Percentiles rank a stretch among this genome's conserved stretches.
These are phyloP conservation scores for Cercocebus atys DNA, from an alignment of 2,113 vertebrate genomes.

Conservation along the genomic window DNA sequence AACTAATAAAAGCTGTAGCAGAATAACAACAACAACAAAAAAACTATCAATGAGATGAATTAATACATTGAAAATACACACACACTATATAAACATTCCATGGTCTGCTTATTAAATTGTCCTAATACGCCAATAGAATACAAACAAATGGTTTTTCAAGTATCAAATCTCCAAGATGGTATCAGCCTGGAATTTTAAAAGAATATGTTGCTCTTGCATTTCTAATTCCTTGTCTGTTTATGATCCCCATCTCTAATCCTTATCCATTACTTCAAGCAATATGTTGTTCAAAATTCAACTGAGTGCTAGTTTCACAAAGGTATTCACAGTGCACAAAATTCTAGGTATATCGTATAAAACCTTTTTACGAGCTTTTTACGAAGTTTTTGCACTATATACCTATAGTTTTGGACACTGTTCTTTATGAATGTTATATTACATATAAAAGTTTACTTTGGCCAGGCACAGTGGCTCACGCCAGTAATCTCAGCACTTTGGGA, in stretches of 20 bases:
- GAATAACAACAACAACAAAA: neutral
- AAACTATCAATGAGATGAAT: neutral
- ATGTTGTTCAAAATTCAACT: neutral
- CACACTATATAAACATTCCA: neutral
- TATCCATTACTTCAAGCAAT: neutral
- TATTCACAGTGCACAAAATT: neutral
- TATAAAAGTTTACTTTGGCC: neutral
- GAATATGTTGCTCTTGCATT: neutral
- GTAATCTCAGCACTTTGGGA: no score
- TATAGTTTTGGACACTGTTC: neutral
- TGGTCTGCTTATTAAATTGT: neutral
- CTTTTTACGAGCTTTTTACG: neutral
- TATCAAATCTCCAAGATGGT: neutral
- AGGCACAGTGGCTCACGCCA: no score
- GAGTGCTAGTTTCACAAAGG: neutral
- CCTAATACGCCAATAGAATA: neutral
- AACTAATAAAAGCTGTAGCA: neutral
- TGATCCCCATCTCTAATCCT: neutral
- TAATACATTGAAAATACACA: neutral
- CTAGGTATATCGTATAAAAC: no score
- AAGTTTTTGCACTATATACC: neutral
- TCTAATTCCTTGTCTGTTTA: neutral
- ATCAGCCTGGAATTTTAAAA: neutral
- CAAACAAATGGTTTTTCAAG: conserved; percentile 4
- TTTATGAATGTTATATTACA: neutral